A percentile compares a stretch with the other conserved stretches of the same genome.
Evolutionary conservation across 2,797 vertebrate genomes (phyloP).

Genomic region (Clangula hyemalis): DNA sequence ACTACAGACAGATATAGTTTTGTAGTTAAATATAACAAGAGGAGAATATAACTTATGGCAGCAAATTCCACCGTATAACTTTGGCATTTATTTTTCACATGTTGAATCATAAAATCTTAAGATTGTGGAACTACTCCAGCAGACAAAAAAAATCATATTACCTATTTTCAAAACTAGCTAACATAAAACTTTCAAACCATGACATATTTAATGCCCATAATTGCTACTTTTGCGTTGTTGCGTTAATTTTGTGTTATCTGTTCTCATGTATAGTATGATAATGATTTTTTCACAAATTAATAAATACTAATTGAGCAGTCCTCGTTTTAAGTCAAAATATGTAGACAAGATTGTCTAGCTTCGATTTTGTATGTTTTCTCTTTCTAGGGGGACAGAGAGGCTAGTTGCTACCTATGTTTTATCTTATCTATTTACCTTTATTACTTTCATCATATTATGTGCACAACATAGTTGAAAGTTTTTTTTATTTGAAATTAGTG

Average conservation of each 20-base stretch:
- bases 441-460: neutral
- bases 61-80: neutral
- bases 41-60: neutral
- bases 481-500: neutral
- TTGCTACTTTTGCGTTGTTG: too few species aligned
- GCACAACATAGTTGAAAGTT: neutral
- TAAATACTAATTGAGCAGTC: neutral
- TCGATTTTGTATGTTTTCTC: neutral
- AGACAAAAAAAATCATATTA: neutral
- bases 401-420: neutral
- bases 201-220: neutral
- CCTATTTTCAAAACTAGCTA: neutral
- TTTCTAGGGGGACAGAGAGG: neutral
- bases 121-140: neutral
- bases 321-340: neutral
- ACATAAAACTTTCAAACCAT: neutral
- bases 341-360: neutral
- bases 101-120: neutral
- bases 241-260: neutral
- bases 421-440: neutral
- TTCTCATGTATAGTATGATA: neutral
- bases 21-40: neutral
- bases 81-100: neutral
- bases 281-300: neutral
- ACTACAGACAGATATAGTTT: neutral